Evolutionary conservation across 2,113 vertebrate genomes (phyloP).

Genomic region (Chitala chitala): DNA sequence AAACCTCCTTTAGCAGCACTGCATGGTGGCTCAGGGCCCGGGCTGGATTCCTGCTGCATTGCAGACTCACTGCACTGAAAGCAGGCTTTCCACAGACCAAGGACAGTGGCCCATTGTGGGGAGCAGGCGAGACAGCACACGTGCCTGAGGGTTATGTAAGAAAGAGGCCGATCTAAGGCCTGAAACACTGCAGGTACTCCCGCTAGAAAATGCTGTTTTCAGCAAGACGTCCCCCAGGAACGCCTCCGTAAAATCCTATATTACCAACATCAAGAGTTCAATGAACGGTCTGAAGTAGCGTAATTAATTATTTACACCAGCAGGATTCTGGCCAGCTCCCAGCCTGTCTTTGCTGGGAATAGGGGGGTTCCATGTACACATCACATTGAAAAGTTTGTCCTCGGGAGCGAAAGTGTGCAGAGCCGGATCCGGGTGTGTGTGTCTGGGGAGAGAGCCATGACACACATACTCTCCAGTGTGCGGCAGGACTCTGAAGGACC

Average conservation of each 20-base stretch:
- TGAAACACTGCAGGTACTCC: background rate
- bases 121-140: background rate
- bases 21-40: background rate
- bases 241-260: background rate
- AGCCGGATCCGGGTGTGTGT: background rate
- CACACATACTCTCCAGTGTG: background rate
- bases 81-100: background rate
- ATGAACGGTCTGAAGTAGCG: background rate
- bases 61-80: background rate
- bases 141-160: background rate
- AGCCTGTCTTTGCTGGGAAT: background rate
- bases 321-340: background rate
- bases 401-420: no score
- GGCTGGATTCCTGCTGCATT: background rate
- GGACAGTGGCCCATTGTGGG: slow-evolving; percentile 12
- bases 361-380: no score
- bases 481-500: no score
- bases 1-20: background rate
- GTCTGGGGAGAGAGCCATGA: background rate
- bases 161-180: background rate
- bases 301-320: background rate
- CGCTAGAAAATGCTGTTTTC: slow-evolving; percentile 8
- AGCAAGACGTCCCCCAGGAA: background rate
- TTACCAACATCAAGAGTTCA: background rate
- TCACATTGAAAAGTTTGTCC: no score